These are phyloP conservation scores for Ochotona curzoniae DNA, from an alignment of 2,113 vertebrate genomes.

Conservation along the genomic window DNA sequence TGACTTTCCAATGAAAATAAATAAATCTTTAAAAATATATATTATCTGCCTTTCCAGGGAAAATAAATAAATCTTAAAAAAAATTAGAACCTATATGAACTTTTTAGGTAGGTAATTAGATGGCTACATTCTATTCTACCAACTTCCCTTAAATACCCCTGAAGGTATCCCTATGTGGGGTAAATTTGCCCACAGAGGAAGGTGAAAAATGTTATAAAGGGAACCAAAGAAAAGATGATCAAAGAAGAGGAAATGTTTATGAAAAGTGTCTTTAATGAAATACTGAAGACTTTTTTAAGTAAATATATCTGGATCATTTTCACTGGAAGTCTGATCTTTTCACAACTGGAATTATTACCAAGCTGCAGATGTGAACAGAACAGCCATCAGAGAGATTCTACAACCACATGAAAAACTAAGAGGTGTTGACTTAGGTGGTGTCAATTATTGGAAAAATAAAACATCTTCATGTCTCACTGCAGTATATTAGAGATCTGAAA, in stretches of 20 bases:
- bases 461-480: neutral
- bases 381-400: no score
- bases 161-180: no score
- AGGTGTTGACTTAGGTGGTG: neutral
- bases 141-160: neutral
- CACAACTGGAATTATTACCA: neutral
- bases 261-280: neutral
- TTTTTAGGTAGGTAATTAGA: neutral
- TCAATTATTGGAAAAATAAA: constrained; percentile 21
- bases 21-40: no score
- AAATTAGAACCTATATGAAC: neutral
- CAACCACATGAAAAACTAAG: neutral
- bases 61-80: no score
- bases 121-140: neutral
- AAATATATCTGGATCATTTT: neutral
- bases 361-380: neutral
- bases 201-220: neutral
- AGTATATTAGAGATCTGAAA: constrained; percentile 6
- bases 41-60: no score
- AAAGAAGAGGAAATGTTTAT: neutral
- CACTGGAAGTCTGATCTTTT: neutral
- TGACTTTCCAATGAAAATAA: no score
- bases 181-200: accelerated
- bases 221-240: neutral
- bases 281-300: neutral